Evolutionary conservation across 1,140 invertebrate genomes (phyloP), one percentile per base, ranked within the genome.

Genomic region (Daktulosphaira vitifoliae): DNA sequence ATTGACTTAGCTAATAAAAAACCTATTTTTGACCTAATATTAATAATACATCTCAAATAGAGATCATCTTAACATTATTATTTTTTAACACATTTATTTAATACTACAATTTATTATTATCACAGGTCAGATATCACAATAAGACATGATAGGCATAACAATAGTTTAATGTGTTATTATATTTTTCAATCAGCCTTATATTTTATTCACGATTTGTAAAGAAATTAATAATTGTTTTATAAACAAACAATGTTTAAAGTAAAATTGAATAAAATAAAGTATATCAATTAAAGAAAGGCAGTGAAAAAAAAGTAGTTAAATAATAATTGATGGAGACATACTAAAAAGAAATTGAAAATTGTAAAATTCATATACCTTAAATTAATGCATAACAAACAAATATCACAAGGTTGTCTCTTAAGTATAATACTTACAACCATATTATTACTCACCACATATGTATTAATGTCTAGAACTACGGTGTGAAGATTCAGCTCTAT

Each of bases 401-500:
- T 50, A 37, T 38, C 22, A 66, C 49, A 39, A 26, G 51, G 13
- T 42, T 53, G 16, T 26, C 15, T 66, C n/a, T n/a, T 53, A 13
- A 13, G 38, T 29, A 52, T 25, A 66, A 66, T 52, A 66, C 65
- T 66, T 52, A 44, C 48, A 66, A 53, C n/a, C 20, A 5, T 38
- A 15, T 25, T 25, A 51, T 26, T 66, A 44, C 50, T 53, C 18
- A 52, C 48, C 50, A 33, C n/a, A 29, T 39, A 42, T 33, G 42
- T 50, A 46, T 68, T 69, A 72, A 67, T 72, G 72, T 49, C 71
- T 68, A 26, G 71, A 70, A 64, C 70, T 72, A 38, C 86, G 81
- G 76, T 89, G 84, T 13, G 80, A 78, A n/a, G 79, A 79, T 69
- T 80, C 79, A 49, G 72, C 77, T 59, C 78, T 73, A 71, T 87